These are phyloP conservation scores for Gnatocerus cornutus DNA, from an alignment of 2,888 invertebrate genomes.

Conservation along the genomic window DNA sequence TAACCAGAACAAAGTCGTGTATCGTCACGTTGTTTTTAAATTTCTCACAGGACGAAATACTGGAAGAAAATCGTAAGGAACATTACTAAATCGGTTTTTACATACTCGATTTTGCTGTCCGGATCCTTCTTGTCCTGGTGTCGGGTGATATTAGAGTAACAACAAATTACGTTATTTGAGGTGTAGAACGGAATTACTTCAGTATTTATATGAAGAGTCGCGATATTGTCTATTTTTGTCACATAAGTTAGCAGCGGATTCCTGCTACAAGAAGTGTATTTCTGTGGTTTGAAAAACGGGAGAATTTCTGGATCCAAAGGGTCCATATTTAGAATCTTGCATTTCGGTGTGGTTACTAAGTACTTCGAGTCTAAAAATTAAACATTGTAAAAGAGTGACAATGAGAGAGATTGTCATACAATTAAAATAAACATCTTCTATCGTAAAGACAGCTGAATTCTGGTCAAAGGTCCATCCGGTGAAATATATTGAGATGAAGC, in stretches of 20 bases:
- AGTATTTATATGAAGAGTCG: constrained; percentile 64
- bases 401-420: neutral
- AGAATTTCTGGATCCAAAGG: constrained; percentile 3
- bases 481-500: too few species aligned
- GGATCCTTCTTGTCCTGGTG: constrained; percentile 54
- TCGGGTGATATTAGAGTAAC: constrained; percentile 63
- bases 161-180: constrained; percentile 58
- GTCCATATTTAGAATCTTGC: constrained; percentile 3
- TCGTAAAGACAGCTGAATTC: too few species aligned
- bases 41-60: constrained; percentile 67
- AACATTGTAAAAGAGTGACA: neutral
- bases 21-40: constrained; percentile 69
- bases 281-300: constrained; percentile 71
- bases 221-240: constrained; percentile 62
- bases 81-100: constrained; percentile 12
- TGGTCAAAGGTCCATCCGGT: too few species aligned
- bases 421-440: too few species aligned
- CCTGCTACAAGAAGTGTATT: constrained; percentile 74
- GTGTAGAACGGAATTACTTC: constrained; percentile 62
- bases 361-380: neutral
- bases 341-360: neutral
- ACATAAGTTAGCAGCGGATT: constrained; percentile 65
- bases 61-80: constrained; percentile 50
- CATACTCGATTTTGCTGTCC: constrained; percentile 62
- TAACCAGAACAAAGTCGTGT: constrained; percentile 72